Conservation (phyloP, 1,140 invertebrate genomes). For the Aphis craccivora region DNA sequence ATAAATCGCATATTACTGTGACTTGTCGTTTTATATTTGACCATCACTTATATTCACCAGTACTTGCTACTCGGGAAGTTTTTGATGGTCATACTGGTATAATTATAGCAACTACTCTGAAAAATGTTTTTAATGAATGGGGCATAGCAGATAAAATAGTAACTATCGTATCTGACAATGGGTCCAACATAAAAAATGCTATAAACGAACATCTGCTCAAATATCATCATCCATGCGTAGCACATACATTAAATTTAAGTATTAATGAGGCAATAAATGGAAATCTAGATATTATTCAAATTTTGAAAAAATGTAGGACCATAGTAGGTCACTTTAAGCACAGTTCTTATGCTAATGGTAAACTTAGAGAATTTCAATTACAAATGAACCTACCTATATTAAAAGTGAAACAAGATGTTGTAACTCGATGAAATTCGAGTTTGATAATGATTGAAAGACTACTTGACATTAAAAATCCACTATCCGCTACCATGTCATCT, state of each 20-base stretch:
- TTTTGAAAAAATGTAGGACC: constrained; percentile 10
- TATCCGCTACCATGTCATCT: constrained; percentile 44
- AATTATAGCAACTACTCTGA: constrained; percentile 20
- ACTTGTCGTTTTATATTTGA: constrained; percentile 54
- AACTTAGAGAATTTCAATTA: constrained; percentile 36
- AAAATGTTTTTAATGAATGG: constrained; percentile 36
- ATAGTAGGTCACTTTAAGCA: constrained; percentile 34
- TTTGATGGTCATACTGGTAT: neutral
- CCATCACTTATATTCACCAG: constrained; percentile 17
- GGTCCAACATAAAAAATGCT: constrained; percentile 15
- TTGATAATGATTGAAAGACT: constrained; percentile 53
- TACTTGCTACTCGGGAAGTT: neutral
- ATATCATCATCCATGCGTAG: constrained; percentile 20
- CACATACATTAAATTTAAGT: neutral
- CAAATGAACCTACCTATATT: constrained; percentile 27
- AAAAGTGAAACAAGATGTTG: constrained; percentile 38
- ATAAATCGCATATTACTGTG: constrained; percentile 44
- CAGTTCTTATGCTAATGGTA: neutral
- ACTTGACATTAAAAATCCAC: constrained; percentile 44
- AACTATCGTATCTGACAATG: constrained; percentile 21
- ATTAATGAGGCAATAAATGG: constrained; percentile 24
- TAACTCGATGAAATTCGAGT: neutral
- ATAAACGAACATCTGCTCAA: constrained; percentile 34
- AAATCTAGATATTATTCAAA: neutral
- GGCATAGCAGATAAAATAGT: constrained; percentile 33